Base-by-base conservation (phyloP, 2,888 invertebrate genomes). In the Hirtodrosophila duncani region DNA sequence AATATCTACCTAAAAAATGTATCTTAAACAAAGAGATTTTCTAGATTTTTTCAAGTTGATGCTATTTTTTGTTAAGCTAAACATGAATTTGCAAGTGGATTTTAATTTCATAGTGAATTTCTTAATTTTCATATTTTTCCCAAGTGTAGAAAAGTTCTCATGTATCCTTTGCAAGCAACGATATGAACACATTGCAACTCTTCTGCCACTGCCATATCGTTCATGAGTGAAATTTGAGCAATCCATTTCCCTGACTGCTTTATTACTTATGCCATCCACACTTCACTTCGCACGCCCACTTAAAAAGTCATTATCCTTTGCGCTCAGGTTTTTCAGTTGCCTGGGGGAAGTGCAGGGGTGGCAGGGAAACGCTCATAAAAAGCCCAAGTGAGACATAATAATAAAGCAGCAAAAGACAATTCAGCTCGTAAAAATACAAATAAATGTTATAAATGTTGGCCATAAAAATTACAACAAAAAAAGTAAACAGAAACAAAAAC, bases 371-470 rank as follows among this genome's bases (percentile, higher is more conserved):
- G 39, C 64, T 55, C 63, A 53, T 74, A 65, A 71, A 78, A 78
- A 56, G 39, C 58, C 65, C 49, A 63, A 77, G 63, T 72, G 67
- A 66, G 63, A 62, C 72, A 74, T 74, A 77, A 77, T 80, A 74
- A 74, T 72, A 77, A 80, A 80, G 60, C 78, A 77, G 68, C 61
- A 50, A 80, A 69, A 80, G 70, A 74, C 79, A 80, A 74, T 72
- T 75, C 61, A 57, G 63, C 45, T 70, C 74, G 69, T 78, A 81
- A 74, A 74, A 63, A 80, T 63, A 59, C 77, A 63, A 77, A 80
- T 80, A 74, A 77, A 80, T 80, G 74, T 77, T 77, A 74, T 80
- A 74, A 74, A 74, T 80, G 78, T 61, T n/a, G 51, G 69, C 66
- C 72, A 80, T 80, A 72, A 80, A 72, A 80, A 61, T 67, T 59